phyloP scores from a whole-genome alignment of 2,888 invertebrate species.

The Hemaris fuciformis region DNA sequence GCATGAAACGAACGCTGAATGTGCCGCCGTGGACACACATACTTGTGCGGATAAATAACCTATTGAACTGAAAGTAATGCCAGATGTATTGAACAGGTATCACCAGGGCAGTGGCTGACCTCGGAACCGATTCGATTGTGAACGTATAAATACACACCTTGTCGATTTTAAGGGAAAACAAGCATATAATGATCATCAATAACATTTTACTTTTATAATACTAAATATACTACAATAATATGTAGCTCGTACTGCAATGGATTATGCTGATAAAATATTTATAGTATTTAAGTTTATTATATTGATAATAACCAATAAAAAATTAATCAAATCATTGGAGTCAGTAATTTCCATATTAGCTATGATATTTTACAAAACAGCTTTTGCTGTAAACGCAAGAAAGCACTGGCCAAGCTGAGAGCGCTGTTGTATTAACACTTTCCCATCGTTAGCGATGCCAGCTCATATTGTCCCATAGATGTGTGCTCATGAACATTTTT shows the following conservation, averaged over 20 bases:
- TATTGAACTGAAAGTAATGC: conserved; percentile 42
- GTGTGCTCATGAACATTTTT: conserved; percentile 44
- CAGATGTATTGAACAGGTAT: conserved; percentile 42
- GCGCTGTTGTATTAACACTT: neutral
- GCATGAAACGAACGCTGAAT: conserved; percentile 37
- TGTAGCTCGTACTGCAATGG: no score
- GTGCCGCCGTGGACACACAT: conserved; percentile 21
- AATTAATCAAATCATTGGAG: no score
- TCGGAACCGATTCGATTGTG: conserved; percentile 40
- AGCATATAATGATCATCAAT: neutral
- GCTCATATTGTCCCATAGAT: conserved; percentile 13
- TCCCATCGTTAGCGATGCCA: neutral
- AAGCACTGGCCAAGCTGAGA: neutral
- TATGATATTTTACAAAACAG: no score
- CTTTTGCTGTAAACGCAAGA: no score
- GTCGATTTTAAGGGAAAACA: conserved; percentile 29
- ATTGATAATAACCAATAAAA: no score
- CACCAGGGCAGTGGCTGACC: conserved; percentile 39
- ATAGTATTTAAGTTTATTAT: no score
- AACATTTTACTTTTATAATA: neutral
- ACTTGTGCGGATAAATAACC: conserved; percentile 28
- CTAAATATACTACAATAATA: neutral
- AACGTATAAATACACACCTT: conserved; percentile 34
- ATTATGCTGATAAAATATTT: no score
- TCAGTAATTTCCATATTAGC: no score